phyloP scores from a whole-genome alignment of 1,140 invertebrate genomes.

The Panulirus ornatus region DNA sequence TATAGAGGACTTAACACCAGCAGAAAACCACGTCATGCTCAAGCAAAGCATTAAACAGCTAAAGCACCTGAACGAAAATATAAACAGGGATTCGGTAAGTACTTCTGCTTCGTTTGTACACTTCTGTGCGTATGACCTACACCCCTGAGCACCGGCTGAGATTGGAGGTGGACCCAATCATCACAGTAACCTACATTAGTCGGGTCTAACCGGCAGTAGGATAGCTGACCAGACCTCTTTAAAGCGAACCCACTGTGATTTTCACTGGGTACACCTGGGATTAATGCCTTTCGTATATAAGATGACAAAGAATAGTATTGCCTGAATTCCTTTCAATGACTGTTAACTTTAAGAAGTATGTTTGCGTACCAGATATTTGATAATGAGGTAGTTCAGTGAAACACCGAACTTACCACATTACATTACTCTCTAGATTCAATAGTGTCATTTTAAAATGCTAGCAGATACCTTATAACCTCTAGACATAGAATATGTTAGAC shows the following conservation, averaged over 20 bases:
- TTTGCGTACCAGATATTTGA: too few species aligned
- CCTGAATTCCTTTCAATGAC: too few species aligned
- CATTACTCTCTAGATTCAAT: too few species aligned
- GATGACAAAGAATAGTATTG: too few species aligned
- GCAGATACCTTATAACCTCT: too few species aligned
- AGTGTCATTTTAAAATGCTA: too few species aligned
- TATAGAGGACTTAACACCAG: background rate
- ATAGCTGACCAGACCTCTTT: background rate
- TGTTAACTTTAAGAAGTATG: too few species aligned
- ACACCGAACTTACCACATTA: too few species aligned
- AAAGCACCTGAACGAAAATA: constrained; percentile 47
- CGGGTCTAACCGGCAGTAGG: background rate
- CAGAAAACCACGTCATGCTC: constrained; percentile 21
- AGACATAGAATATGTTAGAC: too few species aligned
- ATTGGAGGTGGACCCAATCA: background rate
- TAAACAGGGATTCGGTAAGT: constrained; percentile 59
- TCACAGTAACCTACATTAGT: constrained; percentile 15
- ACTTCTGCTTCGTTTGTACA: background rate
- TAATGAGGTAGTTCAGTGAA: too few species aligned
- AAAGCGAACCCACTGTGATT: background rate
- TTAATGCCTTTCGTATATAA: too few species aligned
- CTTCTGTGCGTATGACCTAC: background rate
- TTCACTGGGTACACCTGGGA: too few species aligned
- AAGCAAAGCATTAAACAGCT: constrained; percentile 58
- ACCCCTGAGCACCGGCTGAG: background rate